Base-by-base conservation (phyloP, 2,888 invertebrate genomes). In the Nezara viridula region DNA sequence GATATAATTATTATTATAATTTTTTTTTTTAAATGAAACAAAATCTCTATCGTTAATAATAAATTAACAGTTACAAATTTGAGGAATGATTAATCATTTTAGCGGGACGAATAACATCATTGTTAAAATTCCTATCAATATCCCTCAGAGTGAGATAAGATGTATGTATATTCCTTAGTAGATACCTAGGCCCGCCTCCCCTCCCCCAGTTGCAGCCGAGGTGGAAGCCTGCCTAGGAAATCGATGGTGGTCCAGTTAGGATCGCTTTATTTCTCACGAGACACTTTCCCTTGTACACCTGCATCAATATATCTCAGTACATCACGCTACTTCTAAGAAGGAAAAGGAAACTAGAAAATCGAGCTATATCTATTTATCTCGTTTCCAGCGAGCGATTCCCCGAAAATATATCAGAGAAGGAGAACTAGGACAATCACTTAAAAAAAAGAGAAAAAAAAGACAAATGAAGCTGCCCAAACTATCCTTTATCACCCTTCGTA, bases 211-310 rank as follows among this genome's bases (percentile, higher is more conserved):
- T 73, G 66, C 66, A 73, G 66, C 32, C 9, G 37, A 37, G 60
- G 66, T 60, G 24, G 60, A 37, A 73, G 66, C 19, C 37, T 37
- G 66, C 66, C 66, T 73, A 73, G 66, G 66, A 73, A 73, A 73
- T 73, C 66, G 66, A 73, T 47, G 81, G n/a, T 81, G 81, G 81
- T 47, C 81, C 81, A n/a, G 81, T 81, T 81, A 81, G 44, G 44
- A 81, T 44, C 44, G 81, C 44, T 81, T 81, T 81, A 81, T 81
- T 81, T 81, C 81, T 81, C 44, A n/a, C 40, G 44, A 81, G 81
- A 81, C 81, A 81, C 44, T 81, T 47, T 81, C 81, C 81, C 32
- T 73, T 37, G 66, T 73, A 37, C 32, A 73, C 66, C 37, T 73
- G 66, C 66, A 73, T 73, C 66, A 21, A 73, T 73, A 37, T 21